phyloP scores from a whole-genome alignment of 1,140 invertebrate genomes.

The Drosophila kohkoa region DNA sequence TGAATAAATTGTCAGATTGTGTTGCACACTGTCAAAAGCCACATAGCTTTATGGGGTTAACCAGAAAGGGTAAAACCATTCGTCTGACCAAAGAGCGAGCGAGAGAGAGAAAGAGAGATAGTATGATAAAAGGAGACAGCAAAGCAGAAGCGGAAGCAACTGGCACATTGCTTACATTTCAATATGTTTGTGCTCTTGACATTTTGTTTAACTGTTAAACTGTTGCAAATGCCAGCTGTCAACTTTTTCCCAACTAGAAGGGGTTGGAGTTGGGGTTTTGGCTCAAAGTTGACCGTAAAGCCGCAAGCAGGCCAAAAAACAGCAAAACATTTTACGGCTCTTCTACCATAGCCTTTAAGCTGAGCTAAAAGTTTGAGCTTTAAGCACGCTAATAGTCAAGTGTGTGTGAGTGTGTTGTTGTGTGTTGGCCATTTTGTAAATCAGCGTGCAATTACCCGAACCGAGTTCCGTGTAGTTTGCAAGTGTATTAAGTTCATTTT shows the following conservation, averaged over 20 bases:
- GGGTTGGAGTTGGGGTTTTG: not conserved
- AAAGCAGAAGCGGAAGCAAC: not conserved
- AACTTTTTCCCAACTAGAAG: constrained; percentile 39
- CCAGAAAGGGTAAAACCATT: constrained; percentile 29
- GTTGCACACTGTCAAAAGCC: constrained; percentile 35
- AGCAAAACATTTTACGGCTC: constrained; percentile 34
- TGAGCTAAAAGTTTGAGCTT: constrained; percentile 31
- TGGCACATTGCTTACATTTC: constrained; percentile 65
- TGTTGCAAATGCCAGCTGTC: constrained; percentile 76
- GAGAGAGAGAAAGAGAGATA: constrained; percentile 2
- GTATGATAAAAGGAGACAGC: not conserved
- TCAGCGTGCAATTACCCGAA: constrained; percentile 78
- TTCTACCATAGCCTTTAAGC: constrained; percentile 36
- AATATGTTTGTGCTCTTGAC: constrained; percentile 71
- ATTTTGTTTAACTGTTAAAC: constrained; percentile 69
- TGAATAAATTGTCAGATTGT: constrained; percentile 75
- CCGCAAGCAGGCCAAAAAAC: constrained; percentile 28
- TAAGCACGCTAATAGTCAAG: constrained; percentile 36
- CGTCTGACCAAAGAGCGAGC: constrained; percentile 33
- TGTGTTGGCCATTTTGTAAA: constrained; percentile 70
- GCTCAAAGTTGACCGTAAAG: constrained; percentile 19
- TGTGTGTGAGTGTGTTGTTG: constrained; percentile 4
- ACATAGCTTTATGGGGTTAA: constrained; percentile 47
- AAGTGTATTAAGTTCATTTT: constrained; percentile 82
- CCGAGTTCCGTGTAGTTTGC: constrained; percentile 56